Evolutionary conservation across 2,797 vertebrate species (phyloP).

Genomic region (Lacerta viridis): DNA sequence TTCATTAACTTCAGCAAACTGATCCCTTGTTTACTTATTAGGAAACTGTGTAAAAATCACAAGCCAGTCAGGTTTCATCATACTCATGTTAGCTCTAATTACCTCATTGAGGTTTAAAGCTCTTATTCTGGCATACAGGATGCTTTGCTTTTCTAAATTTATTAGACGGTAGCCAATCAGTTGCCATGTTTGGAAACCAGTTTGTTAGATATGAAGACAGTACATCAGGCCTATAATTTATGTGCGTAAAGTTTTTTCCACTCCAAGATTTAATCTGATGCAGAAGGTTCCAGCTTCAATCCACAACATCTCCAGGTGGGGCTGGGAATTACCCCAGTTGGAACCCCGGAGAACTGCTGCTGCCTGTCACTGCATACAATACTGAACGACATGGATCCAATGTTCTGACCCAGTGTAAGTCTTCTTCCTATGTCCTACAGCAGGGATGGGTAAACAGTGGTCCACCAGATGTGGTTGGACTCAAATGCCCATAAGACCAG

Average conservation of each 20-base stretch:
- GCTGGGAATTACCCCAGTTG: background rate
- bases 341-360: background rate
- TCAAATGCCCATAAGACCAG: too few species aligned
- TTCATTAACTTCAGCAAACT: background rate
- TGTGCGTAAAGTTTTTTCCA: background rate
- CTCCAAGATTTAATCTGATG: background rate
- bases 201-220: background rate
- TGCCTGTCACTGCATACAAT: background rate
- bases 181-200: background rate
- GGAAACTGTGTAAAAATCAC: background rate
- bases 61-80: background rate
- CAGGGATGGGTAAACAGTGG: background rate
- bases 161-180: background rate
- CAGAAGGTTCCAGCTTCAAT: background rate
- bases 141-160: background rate
- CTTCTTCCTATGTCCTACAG: background rate
- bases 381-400: background rate
- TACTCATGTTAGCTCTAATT: background rate
- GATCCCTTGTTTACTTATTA: constrained; percentile 23
- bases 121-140: background rate
- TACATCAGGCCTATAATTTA: background rate
- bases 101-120: background rate
- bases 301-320: background rate
- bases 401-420: background rate
- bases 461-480: too few species aligned